These are phyloP conservation scores for Diaperis boleti DNA, from an alignment of 2,888 invertebrate species.

Conservation along the genomic window DNA sequence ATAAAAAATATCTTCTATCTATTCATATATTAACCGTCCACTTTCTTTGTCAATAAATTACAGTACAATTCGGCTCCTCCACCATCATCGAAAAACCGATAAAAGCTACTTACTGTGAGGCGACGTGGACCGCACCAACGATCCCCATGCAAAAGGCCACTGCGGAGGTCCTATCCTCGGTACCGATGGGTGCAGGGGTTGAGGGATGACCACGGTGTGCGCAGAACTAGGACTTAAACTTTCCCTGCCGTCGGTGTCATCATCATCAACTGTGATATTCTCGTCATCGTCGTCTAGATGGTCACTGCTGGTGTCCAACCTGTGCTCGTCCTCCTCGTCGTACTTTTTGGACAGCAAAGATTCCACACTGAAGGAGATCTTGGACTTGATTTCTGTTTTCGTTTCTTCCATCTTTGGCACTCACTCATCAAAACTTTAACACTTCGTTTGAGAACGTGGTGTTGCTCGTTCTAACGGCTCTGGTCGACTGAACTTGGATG, in stretches of 20 bases:
- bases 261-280: constrained; percentile 61
- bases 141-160: constrained; percentile 76
- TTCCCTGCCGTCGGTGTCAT: constrained; percentile 62
- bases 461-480: constrained; percentile 48
- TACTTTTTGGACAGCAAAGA: constrained; percentile 67
- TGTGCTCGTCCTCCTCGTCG: constrained; percentile 48
- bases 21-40: too few species aligned
- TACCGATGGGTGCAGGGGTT: constrained; percentile 73
- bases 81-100: background rate
- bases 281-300: constrained; percentile 64
- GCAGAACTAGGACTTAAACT: constrained; percentile 68
- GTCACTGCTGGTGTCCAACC: constrained; percentile 60
- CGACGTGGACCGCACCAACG: constrained; percentile 73
- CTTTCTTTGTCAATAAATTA: too few species aligned
- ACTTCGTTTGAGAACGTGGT: constrained; percentile 26
- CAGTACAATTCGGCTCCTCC: too few species aligned
- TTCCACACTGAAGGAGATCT: constrained; percentile 82
- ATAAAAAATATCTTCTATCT: too few species aligned
- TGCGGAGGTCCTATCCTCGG: constrained; percentile 72
- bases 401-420: constrained; percentile 60
- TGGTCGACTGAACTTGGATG: constrained; percentile 51
- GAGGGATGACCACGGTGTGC: constrained; percentile 75
- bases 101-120: constrained; percentile 70
- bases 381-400: constrained; percentile 69
- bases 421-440: constrained; percentile 21